Conservation (phyloP, 2,113 vertebrate species). For the Gavialis gangeticus region DNA sequence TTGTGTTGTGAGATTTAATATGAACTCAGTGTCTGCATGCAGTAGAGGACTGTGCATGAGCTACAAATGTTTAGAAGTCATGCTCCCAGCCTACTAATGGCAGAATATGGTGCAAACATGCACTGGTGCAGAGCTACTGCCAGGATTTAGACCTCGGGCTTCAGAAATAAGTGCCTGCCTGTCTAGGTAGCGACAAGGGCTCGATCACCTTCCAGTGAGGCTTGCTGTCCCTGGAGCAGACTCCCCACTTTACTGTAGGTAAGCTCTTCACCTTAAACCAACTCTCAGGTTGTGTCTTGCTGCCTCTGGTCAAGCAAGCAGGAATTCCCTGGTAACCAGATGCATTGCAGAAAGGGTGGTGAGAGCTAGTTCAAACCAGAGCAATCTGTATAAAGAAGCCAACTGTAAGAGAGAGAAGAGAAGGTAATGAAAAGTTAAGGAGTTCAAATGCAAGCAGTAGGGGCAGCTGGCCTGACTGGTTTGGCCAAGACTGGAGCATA, state of each 20-base stretch:
- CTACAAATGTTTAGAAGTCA: too few species aligned
- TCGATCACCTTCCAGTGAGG: accelerated
- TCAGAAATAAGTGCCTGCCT: not conserved
- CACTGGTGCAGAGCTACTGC: not conserved
- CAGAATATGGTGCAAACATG: not conserved
- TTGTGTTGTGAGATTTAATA: accelerated
- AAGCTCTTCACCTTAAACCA: not conserved
- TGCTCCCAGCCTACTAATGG: not conserved
- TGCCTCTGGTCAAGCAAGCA: not conserved
- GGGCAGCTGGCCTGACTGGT: conserved; percentile 32
- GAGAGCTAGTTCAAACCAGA: conserved; percentile 32
- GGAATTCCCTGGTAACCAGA: not conserved
- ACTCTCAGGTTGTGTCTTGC: not conserved
- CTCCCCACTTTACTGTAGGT: not conserved
- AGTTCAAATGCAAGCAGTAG: not conserved
- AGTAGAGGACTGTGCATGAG: not conserved
- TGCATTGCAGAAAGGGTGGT: not conserved
- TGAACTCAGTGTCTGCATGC: not conserved
- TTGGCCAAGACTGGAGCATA: conserved; percentile 37
- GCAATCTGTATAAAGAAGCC: not conserved
- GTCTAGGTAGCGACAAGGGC: not conserved
- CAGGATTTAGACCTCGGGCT: accelerated
- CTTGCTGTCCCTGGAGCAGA: not conserved
- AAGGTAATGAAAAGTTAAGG: not conserved
- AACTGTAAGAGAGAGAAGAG: not conserved